Conservation (phyloP, 2,113 vertebrate genomes). For the Eulemur rufifrons region DNA sequence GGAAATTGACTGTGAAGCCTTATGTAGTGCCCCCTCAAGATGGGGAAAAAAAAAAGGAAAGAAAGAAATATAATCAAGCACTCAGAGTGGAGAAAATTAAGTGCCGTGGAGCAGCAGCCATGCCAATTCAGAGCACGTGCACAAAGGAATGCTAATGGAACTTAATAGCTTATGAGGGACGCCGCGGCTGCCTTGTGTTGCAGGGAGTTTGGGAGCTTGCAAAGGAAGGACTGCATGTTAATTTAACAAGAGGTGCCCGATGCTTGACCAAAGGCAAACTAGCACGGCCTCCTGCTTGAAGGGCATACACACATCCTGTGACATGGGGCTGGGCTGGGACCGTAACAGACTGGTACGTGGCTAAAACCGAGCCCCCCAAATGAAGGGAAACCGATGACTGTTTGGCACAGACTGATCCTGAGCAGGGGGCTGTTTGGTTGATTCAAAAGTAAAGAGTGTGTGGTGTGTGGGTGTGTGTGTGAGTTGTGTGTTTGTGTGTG, state of each 20-base stretch:
- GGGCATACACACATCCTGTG: neutral
- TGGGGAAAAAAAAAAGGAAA: neutral
- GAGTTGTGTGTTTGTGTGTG: neutral
- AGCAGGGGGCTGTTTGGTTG: neutral
- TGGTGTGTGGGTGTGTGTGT: neutral
- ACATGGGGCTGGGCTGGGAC: neutral
- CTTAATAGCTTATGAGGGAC: neutral
- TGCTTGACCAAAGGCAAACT: neutral
- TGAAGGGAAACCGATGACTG: neutral
- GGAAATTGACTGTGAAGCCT: constrained; percentile 67
- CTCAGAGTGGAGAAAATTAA: constrained; percentile 50
- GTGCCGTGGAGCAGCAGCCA: neutral
- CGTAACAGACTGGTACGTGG: neutral
- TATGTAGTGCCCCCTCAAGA: constrained; percentile 38
- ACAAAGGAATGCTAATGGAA: constrained; percentile 26
- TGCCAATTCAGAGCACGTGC: neutral
- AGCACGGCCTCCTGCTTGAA: neutral
- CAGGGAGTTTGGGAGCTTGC: neutral
- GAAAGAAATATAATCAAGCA: constrained; percentile 48
- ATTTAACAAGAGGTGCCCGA: neutral
- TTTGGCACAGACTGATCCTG: neutral
- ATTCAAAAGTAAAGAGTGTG: neutral
- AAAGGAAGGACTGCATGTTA: neutral
- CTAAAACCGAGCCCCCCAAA: neutral
- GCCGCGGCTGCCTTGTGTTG: neutral